A percentile compares a stretch with the other conserved stretches of the same genome.
phyloP scores from a whole-genome alignment of 2,888 invertebrate genomes.

The Mimas tiliae region DNA sequence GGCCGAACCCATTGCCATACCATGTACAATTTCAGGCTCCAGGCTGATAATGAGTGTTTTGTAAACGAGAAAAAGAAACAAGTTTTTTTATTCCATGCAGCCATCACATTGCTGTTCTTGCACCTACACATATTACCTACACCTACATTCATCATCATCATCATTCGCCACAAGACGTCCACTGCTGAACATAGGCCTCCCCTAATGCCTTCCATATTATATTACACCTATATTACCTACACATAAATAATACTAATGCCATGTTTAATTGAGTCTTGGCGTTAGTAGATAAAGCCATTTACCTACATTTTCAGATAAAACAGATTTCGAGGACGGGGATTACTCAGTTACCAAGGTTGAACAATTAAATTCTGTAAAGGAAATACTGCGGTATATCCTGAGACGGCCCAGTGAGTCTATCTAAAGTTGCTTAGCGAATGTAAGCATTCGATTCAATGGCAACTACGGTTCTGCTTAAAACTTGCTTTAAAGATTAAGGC shows the following conservation, averaged over 20 bases:
- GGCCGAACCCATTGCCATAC: too few relatives aligned
- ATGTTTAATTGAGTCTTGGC: slow-evolving; percentile 1
- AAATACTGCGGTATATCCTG: not conserved
- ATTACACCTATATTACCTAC: too few relatives aligned
- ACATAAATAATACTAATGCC: not conserved
- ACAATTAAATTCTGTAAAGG: not conserved
- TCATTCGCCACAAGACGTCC: too few relatives aligned
- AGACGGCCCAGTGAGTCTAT: slow-evolving; percentile 10
- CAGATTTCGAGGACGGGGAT: not conserved
- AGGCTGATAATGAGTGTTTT: too few relatives aligned
- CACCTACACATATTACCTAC: not conserved
- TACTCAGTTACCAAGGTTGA: not conserved
- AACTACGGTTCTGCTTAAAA: not conserved
- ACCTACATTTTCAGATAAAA: slow-evolving; percentile 25
- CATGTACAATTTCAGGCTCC: too few relatives aligned
- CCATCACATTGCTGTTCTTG: not conserved
- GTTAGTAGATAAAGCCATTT: slow-evolving; percentile 21
- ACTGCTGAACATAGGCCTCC: too few relatives aligned
- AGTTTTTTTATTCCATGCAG: not conserved
- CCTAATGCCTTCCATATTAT: too few relatives aligned
- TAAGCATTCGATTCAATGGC: not conserved
- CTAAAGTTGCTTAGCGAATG: slow-evolving; percentile 5
- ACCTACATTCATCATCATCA: too few relatives aligned
- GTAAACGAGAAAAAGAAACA: not conserved
- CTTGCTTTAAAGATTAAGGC: not conserved